phyloP scores from a whole-genome alignment of 2,113 vertebrate species.

The Poecile atricapillus region DNA sequence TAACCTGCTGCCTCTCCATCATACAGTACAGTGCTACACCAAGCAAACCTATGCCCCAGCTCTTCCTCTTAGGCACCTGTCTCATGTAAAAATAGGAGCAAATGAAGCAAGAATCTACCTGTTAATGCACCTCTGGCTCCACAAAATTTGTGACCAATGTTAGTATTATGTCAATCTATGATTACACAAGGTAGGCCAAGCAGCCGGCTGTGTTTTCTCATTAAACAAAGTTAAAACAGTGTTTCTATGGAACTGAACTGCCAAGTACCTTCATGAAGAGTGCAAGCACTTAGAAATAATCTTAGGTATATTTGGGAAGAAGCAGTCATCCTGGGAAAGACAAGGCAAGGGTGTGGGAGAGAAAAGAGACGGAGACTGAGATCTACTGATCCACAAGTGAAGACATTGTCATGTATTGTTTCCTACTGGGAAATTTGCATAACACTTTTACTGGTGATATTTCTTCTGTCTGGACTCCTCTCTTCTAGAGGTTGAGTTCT shows the following conservation, averaged over 20 bases:
- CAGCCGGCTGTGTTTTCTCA: background rate
- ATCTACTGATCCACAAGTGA: background rate
- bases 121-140: background rate
- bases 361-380: background rate
- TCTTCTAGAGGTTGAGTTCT: background rate
- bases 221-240: background rate
- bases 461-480: background rate
- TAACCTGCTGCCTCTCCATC: background rate
- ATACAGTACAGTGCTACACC: background rate
- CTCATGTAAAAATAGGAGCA: background rate
- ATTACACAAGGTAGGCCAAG: background rate
- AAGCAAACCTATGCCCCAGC: background rate
- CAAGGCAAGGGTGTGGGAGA: background rate
- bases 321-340: background rate
- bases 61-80: background rate
- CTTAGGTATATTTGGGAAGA: background rate
- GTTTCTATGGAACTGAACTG: background rate
- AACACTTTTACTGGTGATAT: background rate
- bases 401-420: background rate
- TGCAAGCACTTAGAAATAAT: background rate
- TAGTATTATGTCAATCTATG: background rate
- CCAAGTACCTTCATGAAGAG: background rate
- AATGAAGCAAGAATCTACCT: background rate
- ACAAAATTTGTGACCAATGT: background rate
- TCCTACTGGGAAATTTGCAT: background rate